Percentiles rank a stretch among this genome's conserved stretches.
These are phyloP conservation scores for Coenonympha arcania DNA, from an alignment of 2,888 invertebrate genomes.

Conservation along the genomic window DNA sequence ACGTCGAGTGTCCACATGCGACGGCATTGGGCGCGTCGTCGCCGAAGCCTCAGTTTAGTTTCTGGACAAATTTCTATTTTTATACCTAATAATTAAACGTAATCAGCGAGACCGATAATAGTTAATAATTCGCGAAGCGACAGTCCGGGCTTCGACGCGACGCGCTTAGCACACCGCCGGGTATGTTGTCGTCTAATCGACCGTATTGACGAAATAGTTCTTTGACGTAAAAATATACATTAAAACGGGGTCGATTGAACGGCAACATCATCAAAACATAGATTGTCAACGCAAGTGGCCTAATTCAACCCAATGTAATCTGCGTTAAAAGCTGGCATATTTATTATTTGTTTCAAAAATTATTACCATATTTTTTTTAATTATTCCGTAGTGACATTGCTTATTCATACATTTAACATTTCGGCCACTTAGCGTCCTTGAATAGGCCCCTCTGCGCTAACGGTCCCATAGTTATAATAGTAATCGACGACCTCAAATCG, in stretches of 20 bases:
- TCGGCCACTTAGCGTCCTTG: slow-evolving; percentile 26
- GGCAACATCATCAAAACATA: slow-evolving; percentile 27
- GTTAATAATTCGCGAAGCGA: slow-evolving; percentile 11
- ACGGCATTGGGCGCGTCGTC: slow-evolving; percentile 38
- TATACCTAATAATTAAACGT: slow-evolving; percentile 31
- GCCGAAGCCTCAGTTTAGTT: slow-evolving; percentile 39
- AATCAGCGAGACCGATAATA: slow-evolving; percentile 6
- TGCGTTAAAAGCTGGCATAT: slow-evolving; percentile 19
- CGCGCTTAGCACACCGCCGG: slow-evolving; percentile 30
- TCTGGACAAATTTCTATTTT: slow-evolving; percentile 40
- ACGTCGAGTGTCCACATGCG: slow-evolving; percentile 42
- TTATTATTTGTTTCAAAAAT: neutral
- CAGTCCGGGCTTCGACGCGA: slow-evolving; percentile 34
- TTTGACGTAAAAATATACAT: neutral
- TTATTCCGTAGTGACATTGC: slow-evolving; percentile 19
- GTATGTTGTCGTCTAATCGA: slow-evolving; percentile 27
- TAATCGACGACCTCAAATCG: slow-evolving; percentile 7
- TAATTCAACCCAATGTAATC: slow-evolving; percentile 24
- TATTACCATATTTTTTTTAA: slow-evolving; percentile 15
- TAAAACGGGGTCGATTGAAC: slow-evolving; percentile 27
- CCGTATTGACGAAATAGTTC: neutral
- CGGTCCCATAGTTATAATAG: slow-evolving; percentile 21
- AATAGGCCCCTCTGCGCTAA: slow-evolving; percentile 28
- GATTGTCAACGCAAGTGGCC: slow-evolving; percentile 34
- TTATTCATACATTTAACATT: slow-evolving; percentile 4